A percentile compares a stretch with the other conserved stretches of the same genome.
Conservation (phyloP, 1,140 invertebrate species). For the Dreissena polymorpha region DNA sequence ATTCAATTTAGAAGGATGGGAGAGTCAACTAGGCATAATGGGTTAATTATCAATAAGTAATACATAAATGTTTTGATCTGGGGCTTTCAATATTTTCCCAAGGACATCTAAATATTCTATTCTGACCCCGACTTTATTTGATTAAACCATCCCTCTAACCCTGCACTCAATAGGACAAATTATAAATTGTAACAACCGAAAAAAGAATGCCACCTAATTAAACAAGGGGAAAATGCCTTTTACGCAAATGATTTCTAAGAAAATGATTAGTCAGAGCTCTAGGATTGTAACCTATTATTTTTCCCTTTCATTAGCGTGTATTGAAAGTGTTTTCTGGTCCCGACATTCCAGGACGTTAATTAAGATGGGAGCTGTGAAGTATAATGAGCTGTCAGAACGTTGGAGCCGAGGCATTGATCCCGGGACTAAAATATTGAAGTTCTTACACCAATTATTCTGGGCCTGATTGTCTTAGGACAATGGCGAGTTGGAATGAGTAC, state of each 20-base stretch:
- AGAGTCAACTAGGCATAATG: too few species aligned
- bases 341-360: constrained; percentile 57
- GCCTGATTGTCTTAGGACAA: constrained; percentile 54
- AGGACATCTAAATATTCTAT: too few species aligned
- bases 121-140: constrained; percentile 39
- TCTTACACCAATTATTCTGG: constrained; percentile 53
- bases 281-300: constrained; percentile 42
- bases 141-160: constrained; percentile 46
- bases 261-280: constrained; percentile 54
- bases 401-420: constrained; percentile 51
- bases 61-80: too few species aligned
- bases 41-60: too few species aligned
- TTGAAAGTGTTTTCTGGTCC: constrained; percentile 55
- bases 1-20: too few species aligned
- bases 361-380: constrained; percentile 53
- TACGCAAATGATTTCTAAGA: constrained; percentile 59
- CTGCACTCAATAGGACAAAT: constrained; percentile 48
- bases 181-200: constrained; percentile 47
- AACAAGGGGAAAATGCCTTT: constrained; percentile 58
- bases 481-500: neutral
- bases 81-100: too few species aligned
- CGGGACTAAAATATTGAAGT: constrained; percentile 55
- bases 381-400: constrained; percentile 55
- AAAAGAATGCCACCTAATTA: constrained; percentile 53
- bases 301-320: constrained; percentile 54